Evolutionary conservation across 2,888 invertebrate genomes (phyloP).

Genomic region (Heliconius erato): DNA sequence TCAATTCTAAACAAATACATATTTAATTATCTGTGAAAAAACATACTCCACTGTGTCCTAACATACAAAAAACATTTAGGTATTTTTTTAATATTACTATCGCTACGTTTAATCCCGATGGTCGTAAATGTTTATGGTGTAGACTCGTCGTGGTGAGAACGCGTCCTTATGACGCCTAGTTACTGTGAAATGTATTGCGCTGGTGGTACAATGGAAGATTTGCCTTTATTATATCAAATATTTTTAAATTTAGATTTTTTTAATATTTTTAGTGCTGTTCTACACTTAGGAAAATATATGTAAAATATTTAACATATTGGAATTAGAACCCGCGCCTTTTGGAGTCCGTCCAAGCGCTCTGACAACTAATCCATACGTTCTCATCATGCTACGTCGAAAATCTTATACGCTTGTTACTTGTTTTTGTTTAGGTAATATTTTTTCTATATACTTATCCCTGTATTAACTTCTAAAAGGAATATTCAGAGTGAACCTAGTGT

Average conservation of each 20-base stretch:
- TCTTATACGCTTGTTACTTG: too few species aligned
- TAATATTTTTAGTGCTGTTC: too few species aligned
- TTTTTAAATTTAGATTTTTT: not conserved
- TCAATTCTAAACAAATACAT: too few species aligned
- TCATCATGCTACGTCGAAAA: too few species aligned
- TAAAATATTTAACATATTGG: too few species aligned
- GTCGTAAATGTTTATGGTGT: conserved; percentile 84
- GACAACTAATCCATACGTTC: too few species aligned
- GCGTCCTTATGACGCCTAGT: conserved; percentile 80
- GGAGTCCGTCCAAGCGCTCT: not conserved
- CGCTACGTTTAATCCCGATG: conserved; percentile 67
- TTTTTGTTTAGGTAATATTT: not conserved
- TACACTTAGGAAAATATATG: too few species aligned
- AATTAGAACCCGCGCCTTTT: too few species aligned
- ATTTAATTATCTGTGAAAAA: too few species aligned
- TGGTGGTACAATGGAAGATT: conserved; percentile 56
- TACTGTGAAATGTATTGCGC: conserved; percentile 66
- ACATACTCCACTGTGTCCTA: not conserved
- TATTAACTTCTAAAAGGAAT: not conserved
- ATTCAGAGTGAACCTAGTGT: not conserved
- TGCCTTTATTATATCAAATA: not conserved
- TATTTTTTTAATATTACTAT: conserved; percentile 80
- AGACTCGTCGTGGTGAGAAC: conserved; percentile 77
- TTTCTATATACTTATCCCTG: not conserved
- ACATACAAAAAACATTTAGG: conserved; percentile 55